phyloP scores from a whole-genome alignment of 2,888 invertebrate species.

The Stegana nigrithorax region DNA sequence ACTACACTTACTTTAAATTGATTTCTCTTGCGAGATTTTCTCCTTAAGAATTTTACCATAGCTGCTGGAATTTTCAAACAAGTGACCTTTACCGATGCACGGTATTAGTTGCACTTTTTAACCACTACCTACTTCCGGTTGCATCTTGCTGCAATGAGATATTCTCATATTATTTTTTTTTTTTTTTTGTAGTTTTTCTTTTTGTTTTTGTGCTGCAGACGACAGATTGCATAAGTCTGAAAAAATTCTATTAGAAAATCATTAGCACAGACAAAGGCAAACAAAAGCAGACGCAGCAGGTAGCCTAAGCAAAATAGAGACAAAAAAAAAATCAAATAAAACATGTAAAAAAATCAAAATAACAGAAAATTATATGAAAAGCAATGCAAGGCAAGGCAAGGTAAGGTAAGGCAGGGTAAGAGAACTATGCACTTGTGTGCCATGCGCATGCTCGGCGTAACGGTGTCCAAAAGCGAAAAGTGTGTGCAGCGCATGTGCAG shows the following conservation, averaged over 20 bases:
- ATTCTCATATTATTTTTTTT: background rate
- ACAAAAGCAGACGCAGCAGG: constrained; percentile 33
- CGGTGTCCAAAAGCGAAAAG: background rate
- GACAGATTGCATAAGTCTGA: constrained; percentile 51
- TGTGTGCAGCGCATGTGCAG: constrained; percentile 43
- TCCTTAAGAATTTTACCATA: background rate
- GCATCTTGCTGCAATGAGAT: background rate
- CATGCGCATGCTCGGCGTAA: constrained; percentile 45
- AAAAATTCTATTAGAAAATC: constrained; percentile 50
- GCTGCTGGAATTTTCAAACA: no score
- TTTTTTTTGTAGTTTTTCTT: no score
- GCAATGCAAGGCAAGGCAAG: no score
- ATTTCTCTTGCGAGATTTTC: background rate
- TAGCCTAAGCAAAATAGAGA: constrained; percentile 7
- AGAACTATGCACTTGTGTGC: constrained; percentile 46
- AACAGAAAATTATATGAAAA: background rate
- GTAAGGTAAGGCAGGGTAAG: background rate
- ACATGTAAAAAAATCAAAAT: background rate
- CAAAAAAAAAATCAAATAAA: background rate
- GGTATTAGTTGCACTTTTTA: background rate
- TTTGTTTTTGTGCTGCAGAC: constrained; percentile 33
- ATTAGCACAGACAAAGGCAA: constrained; percentile 54
- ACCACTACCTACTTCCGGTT: constrained; percentile 33
- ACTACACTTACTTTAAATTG: background rate
- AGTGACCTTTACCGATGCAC: background rate